Base-by-base conservation (phyloP, 2,113 vertebrate genomes). In the Equus quagga region DNA sequence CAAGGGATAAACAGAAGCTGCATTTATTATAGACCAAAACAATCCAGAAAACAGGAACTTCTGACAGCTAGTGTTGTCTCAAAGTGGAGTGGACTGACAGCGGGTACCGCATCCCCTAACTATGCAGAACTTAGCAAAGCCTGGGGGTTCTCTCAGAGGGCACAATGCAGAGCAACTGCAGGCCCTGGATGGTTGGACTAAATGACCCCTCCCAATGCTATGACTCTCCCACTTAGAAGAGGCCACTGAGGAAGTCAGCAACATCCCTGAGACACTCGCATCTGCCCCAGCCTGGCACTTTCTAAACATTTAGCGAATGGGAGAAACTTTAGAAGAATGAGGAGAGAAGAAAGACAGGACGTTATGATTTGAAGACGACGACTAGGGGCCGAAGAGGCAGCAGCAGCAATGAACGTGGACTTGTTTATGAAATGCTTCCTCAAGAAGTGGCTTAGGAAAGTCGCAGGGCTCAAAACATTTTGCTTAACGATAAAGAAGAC, bases 371-470 rank as follows among this genome's bases (percentile, higher is more conserved):
- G 3, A 33, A 65, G 80, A 80, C 49, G 46, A 75, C 28, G 60
- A n/a, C 79, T 44, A 62, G 51, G 41, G 44, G 36, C 89, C 79
- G 58, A 80, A 46, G 78, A 81, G 21, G 60, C 19, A 10, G 72
- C 41, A 23, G 64, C 7, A 76, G 41, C 58, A 67, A 36, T 86
- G 58, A 76, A 15, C 19, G 23, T 18, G n/a, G 44, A 92, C 54
- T 89, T 8, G 0, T 18, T 70, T 90, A n/a, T 78, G 5, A 54
- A 89, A 73, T 26, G 46, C 49, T 95, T 89, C 78, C 49, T 73
- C 60, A 88, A 31, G 80, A 96, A 94, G 75, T 36, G 23, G 56
- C 41, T 91, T 75, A 78, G 49, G 56, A 84, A 79, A 94, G 46
- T 67, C 28, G 23, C 1, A 76, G 23, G 60, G 23, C 23, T 92